Conservation (phyloP, 1,140 invertebrate species). For the Cotesia vestalis region DNA sequence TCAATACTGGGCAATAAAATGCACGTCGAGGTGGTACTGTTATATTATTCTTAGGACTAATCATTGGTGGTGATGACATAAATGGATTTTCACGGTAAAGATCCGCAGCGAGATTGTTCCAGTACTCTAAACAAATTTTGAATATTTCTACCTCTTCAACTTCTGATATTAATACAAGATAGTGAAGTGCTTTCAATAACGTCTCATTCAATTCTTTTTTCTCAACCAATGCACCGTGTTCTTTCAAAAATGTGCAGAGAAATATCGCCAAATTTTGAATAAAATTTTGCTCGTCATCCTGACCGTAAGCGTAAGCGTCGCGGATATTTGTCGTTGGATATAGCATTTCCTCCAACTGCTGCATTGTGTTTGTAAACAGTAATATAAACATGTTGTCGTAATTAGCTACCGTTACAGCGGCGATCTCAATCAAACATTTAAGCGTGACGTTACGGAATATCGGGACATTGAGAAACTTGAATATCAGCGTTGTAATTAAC, state of each 20-base stretch:
- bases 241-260: slow-evolving; percentile 95
- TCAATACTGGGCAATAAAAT: slow-evolving; percentile 83
- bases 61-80: slow-evolving; percentile 54
- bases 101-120: slow-evolving; percentile 92
- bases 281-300: slow-evolving; percentile 98
- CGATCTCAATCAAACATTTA: slow-evolving; percentile 98
- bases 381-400: slow-evolving; percentile 93
- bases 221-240: slow-evolving; percentile 90
- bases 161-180: slow-evolving; percentile 96
- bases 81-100: slow-evolving; percentile 84
- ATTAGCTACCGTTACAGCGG: slow-evolving; percentile 84
- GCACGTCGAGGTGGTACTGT: slow-evolving; percentile 67
- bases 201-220: slow-evolving; percentile 77
- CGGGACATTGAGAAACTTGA: slow-evolving; percentile 97
- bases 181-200: slow-evolving; percentile 86
- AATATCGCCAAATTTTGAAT: slow-evolving; percentile 99
- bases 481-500: slow-evolving; percentile 92
- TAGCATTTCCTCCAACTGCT: slow-evolving; percentile 90
- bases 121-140: slow-evolving; percentile 99
- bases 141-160: slow-evolving; percentile 99
- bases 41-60: slow-evolving; percentile 59
- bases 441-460: slow-evolving; percentile 98
- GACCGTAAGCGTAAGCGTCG: slow-evolving; percentile 90
- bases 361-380: slow-evolving; percentile 90
- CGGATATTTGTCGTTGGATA: slow-evolving; percentile 90